phyloP scores from a whole-genome alignment of 2,888 invertebrate species.

The Dichetophora obliterata region DNA sequence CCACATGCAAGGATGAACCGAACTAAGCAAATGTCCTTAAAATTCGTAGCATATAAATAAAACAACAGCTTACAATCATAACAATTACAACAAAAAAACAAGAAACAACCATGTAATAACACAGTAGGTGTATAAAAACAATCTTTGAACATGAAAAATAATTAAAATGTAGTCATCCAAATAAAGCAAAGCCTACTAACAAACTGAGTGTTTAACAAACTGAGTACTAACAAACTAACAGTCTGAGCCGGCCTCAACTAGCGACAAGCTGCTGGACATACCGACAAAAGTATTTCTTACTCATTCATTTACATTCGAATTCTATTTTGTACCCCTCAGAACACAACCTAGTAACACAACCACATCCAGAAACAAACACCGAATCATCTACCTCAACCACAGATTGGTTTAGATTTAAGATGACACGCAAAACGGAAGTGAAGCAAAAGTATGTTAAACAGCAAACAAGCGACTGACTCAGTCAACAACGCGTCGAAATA shows the following conservation, averaged over 20 bases:
- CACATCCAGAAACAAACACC: not conserved
- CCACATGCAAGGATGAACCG: not conserved
- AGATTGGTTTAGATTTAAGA: not conserved
- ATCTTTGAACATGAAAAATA: not conserved
- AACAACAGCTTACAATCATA: not conserved
- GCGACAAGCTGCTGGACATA: not conserved
- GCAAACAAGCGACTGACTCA: not conserved
- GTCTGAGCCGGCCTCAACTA: no score
- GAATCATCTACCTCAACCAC: constrained; percentile 2
- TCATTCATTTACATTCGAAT: no score
- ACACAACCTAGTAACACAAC: not conserved
- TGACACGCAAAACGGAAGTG: not conserved
- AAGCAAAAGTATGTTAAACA: not conserved
- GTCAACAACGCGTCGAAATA: no score
- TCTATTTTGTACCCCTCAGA: not conserved
- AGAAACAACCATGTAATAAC: not conserved
- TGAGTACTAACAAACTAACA: no score
- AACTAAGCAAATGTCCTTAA: not conserved
- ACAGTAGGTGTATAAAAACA: not conserved
- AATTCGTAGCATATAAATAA: not conserved
- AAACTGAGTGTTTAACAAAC: not conserved
- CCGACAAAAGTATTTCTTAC: not conserved
- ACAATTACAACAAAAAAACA: not conserved
- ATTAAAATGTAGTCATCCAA: not conserved
- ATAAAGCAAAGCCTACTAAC: not conserved